Percentiles rank a stretch among this genome's conserved stretches.
phyloP scores from a whole-genome alignment of 2,888 invertebrate species.

The Pandemis cinnamomeana region DNA sequence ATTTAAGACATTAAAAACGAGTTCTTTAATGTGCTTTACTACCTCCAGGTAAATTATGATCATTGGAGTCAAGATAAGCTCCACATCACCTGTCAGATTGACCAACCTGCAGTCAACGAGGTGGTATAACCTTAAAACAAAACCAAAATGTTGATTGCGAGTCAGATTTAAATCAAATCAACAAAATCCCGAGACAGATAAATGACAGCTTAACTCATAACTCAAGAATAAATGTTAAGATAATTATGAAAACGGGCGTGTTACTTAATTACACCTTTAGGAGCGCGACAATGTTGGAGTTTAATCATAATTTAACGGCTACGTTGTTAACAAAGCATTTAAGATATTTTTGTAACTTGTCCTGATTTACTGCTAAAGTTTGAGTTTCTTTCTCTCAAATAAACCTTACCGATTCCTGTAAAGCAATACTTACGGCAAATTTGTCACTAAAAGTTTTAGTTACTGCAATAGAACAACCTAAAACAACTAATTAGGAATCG shows the following conservation, averaged over 20 bases:
- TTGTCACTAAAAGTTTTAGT: too few species aligned
- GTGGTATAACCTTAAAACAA: constrained; percentile 20
- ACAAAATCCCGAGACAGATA: constrained; percentile 16
- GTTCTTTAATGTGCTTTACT: constrained; percentile 12
- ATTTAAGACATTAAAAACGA: background rate
- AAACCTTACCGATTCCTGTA: background rate
- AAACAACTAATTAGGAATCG: too few species aligned
- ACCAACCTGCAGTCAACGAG: constrained; percentile 11
- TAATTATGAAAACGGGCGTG: constrained; percentile 25
- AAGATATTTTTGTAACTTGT: constrained; percentile 5
- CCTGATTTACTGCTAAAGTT: background rate
- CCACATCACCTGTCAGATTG: constrained; percentile 20
- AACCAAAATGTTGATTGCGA: constrained; percentile 12
- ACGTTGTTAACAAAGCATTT: constrained; percentile 21
- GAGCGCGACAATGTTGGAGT: constrained; percentile 22
- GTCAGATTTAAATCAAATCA: constrained; percentile 33
- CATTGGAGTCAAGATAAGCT: constrained; percentile 12
- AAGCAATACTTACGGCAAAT: too few species aligned
- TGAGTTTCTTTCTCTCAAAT: background rate
- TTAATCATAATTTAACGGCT: constrained; percentile 32
- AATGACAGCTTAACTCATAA: constrained; percentile 40
- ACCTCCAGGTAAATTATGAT: constrained; percentile 19
- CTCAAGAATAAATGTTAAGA: constrained; percentile 39
- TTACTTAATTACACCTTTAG: constrained; percentile 32
- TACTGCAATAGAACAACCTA: too few species aligned